Evolutionary conservation across 2,888 invertebrate species (phyloP), one percentile per base, ranked within the genome.

Genomic region (Thecophora atra): DNA sequence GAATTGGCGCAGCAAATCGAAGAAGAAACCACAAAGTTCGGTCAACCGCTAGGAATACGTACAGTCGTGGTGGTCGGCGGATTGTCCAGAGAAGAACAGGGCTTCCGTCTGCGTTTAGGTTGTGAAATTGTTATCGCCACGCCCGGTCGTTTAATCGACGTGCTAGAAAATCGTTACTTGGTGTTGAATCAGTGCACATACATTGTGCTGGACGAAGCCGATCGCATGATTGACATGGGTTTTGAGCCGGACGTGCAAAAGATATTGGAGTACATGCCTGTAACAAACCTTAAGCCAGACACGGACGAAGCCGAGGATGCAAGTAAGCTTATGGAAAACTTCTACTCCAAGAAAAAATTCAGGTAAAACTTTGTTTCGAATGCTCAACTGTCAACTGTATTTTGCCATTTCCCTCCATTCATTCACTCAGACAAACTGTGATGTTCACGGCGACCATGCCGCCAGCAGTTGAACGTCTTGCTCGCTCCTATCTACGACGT

Each of bases 361-460:
- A 89, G 98, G 85, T 78, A 56, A 60, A 60, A 15, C 17, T 28
- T 68, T n/a, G 47, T 58, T 15, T 58, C 8, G 2, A 24, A 58
- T 11, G 5, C 26, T 58, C n/a, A n/a, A n/a, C n/a, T n/a, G n/a
- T n/a, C n/a, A n/a, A n/a, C n/a, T 54, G 21, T 19, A 52, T 52
- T 52, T 52, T 1, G 1, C 17, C 3, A 17, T 52, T 52, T 52
- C 17, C n/a, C n/a, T 52, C 6, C 7, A 52, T 52, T 52, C 13
- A 7, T 52, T 54, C 11, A 54, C n/a, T 26, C 65, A 79, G 85
- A 13, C 98, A 98, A 93, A 99, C 99, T 81, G 99, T 99, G 85
- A 99, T 99, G 99, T 99, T 99, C 87, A 99, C 99, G 65, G 99
- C 99, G 3, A 99, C 99, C 76, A 99, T 99, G 99, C 98, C 98